Percentiles rank a stretch among this genome's conserved stretches.
Evolutionary conservation across 2,888 invertebrate species (phyloP).

Genomic region (Cyaniris semiargus): DNA sequence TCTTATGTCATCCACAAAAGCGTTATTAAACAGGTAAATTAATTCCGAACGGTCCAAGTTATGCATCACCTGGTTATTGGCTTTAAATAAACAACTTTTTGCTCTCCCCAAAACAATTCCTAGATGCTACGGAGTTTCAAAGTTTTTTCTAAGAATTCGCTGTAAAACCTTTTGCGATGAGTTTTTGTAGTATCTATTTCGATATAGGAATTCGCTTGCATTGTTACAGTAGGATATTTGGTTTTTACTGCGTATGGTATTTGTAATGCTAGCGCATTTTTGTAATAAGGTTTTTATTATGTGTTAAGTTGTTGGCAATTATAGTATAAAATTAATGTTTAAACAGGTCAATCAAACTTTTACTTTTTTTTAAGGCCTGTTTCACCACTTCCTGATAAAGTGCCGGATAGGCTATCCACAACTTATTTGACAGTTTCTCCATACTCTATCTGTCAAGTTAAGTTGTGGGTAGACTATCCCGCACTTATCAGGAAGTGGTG

Average conservation of each 20-base stretch:
- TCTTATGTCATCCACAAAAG: background rate
- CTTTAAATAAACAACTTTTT: conserved; percentile 4
- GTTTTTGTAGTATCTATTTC: conserved; percentile 16
- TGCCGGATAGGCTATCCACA: no score
- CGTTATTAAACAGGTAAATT: background rate
- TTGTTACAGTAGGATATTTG: background rate
- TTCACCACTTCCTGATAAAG: no score
- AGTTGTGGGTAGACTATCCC: no score
- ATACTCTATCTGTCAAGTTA: no score
- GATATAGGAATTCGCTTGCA: conserved; percentile 2
- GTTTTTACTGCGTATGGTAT: background rate
- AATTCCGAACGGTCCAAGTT: background rate
- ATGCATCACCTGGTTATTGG: background rate
- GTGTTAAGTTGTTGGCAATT: background rate
- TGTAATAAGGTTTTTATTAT: background rate
- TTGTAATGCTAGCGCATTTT: background rate
- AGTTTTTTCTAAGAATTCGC: conserved; percentile 10
- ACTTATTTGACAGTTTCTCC: no score
- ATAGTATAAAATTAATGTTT: no score
- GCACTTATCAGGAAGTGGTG: no score
- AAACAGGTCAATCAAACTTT: no score
- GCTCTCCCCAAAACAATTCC: background rate
- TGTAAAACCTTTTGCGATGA: background rate
- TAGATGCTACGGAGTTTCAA: background rate
- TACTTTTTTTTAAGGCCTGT: no score